These are phyloP conservation scores for Epinephelus coioides DNA, from an alignment of 2,797 vertebrate species.

Conservation along the genomic window DNA sequence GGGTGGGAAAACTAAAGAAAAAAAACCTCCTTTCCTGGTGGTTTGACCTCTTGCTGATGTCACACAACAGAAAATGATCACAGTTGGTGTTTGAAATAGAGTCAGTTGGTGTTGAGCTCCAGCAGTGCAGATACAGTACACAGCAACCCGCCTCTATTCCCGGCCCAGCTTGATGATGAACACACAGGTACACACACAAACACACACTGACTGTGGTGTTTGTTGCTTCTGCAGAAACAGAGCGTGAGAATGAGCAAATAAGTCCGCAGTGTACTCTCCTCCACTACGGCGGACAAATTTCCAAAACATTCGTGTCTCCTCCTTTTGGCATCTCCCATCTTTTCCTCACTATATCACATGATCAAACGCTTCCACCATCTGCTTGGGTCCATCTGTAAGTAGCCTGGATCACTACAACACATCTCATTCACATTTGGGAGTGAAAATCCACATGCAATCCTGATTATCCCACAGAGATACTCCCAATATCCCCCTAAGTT, in stretches of 20 bases:
- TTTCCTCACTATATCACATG: constrained; percentile 42
- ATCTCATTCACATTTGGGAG: constrained; percentile 33
- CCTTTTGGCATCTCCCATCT: constrained; percentile 28
- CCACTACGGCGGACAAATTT: constrained; percentile 29
- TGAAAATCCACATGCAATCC: neutral
- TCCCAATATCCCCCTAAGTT: neutral
- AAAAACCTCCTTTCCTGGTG: constrained; percentile 1
- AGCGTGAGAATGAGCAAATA: constrained; percentile 25
- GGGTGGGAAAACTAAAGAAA: neutral
- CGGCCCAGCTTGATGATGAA: constrained; percentile 45
- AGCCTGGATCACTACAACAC: constrained; percentile 23
- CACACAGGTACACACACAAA: constrained; percentile 14
- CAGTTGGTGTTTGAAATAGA: constrained; percentile 37
- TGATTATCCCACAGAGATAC: constrained; percentile 11
- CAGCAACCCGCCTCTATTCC: constrained; percentile 25
- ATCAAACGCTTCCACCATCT: constrained; percentile 60
- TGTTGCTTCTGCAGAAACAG: constrained; percentile 25
- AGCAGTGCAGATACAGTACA: constrained; percentile 32
- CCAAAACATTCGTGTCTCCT: constrained; percentile 37
- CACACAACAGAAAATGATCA: constrained; percentile 49
- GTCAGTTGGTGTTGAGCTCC: constrained; percentile 35
- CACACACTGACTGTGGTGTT: constrained; percentile 21
- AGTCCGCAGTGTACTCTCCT: constrained; percentile 2
- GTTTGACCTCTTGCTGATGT: constrained; percentile 45
- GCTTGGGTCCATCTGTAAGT: constrained; percentile 60